Percentiles rank a stretch among this genome's conserved stretches.
Conservation (phyloP, 1,140 invertebrate genomes). For the Neotoxoptera formosana region DNA sequence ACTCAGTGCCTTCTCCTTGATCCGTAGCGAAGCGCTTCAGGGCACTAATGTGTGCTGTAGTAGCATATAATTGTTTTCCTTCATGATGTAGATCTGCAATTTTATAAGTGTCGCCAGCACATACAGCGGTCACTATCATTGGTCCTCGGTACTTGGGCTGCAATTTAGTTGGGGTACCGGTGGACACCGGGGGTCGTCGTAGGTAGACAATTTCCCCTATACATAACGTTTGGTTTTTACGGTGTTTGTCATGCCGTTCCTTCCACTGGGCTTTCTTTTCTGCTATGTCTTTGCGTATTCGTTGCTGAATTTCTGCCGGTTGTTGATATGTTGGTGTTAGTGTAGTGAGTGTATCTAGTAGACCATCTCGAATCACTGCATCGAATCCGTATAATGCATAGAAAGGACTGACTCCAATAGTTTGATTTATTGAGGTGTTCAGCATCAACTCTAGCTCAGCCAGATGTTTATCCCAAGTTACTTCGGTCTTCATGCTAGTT, state of each 20-base stretch:
- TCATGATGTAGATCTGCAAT: neutral
- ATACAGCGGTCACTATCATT: neutral
- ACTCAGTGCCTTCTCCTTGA: no score
- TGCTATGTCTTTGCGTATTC: neutral
- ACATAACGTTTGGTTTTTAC: neutral
- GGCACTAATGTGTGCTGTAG: neutral
- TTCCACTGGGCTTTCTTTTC: conserved; percentile 4
- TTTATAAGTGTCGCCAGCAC: neutral
- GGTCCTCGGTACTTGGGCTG: conserved; percentile 42
- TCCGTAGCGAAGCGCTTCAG: neutral
- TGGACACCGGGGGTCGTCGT: neutral
- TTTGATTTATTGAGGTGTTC: neutral
- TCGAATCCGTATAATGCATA: neutral
- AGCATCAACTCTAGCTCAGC: neutral
- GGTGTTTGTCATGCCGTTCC: neutral
- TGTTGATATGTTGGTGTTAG: neutral
- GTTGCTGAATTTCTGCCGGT: neutral
- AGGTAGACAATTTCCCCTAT: conserved; percentile 24
- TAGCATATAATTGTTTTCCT: neutral
- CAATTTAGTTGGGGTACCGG: neutral
- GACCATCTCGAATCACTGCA: neutral
- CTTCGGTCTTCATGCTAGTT: neutral
- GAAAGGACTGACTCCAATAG: conserved; percentile 39
- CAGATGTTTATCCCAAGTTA: conserved; percentile 14
- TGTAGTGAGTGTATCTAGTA: neutral